phyloP scores from a whole-genome alignment of 2,888 invertebrate genomes.

The Acrobasis repandana region DNA sequence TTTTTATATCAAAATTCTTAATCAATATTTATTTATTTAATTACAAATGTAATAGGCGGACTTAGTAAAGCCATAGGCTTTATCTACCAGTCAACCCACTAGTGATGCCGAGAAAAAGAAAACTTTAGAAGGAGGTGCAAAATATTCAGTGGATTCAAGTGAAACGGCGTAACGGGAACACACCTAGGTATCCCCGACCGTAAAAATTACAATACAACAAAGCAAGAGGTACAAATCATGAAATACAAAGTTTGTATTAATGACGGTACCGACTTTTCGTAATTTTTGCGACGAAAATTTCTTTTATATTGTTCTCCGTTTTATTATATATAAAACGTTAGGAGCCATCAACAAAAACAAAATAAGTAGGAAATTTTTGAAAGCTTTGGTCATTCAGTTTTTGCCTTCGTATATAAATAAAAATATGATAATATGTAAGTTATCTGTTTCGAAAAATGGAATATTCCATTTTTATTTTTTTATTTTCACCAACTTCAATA shows the following conservation, averaged over 20 bases:
- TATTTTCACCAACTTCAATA: too few species aligned
- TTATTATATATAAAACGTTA: background rate
- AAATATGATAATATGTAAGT: too few species aligned
- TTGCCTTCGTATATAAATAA: too few species aligned
- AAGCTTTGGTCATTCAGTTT: background rate
- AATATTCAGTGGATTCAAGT: background rate
- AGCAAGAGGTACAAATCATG: conserved; percentile 71
- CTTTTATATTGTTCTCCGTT: conserved; percentile 44
- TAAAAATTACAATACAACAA: conserved; percentile 79
- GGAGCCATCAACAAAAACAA: background rate
- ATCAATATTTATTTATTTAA: too few species aligned
- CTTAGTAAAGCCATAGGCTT: too few species aligned
- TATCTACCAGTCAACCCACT: too few species aligned
- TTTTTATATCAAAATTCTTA: too few species aligned
- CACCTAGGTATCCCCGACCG: conserved; percentile 42
- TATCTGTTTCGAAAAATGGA: too few species aligned
- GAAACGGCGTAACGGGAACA: background rate
- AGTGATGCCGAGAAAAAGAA: too few species aligned
- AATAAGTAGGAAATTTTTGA: background rate
- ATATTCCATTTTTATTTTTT: too few species aligned
- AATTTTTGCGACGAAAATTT: conserved; percentile 59
- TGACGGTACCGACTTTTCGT: conserved; percentile 56
- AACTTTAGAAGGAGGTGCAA: too few species aligned
- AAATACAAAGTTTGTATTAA: conserved; percentile 72
- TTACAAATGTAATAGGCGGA: too few species aligned